These are phyloP conservation scores for Malacoraja senta DNA, from an alignment of 2,797 vertebrate genomes.

Conservation along the genomic window DNA sequence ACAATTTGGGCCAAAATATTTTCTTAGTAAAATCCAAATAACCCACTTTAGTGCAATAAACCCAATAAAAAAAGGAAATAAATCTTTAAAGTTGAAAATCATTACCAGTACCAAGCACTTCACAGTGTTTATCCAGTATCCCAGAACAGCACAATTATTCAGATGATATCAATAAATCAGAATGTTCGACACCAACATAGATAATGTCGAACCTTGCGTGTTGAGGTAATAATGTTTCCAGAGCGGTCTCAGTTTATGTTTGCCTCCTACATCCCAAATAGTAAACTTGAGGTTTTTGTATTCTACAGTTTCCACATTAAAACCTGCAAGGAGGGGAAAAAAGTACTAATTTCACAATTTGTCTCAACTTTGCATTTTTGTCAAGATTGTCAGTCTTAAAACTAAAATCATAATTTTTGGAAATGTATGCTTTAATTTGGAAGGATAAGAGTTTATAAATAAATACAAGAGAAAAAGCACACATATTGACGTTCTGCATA, in stretches of 20 bases:
- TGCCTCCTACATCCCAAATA: constrained; percentile 97
- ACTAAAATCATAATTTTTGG: not conserved
- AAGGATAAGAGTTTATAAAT: not conserved
- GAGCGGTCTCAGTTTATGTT: constrained; percentile 92
- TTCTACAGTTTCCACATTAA: constrained; percentile 97
- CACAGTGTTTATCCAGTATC: not conserved
- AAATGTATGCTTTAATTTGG: not conserved
- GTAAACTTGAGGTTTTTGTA: constrained; percentile 99
- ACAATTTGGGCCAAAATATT: not conserved
- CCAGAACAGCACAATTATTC: not conserved
- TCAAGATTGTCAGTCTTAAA: not conserved
- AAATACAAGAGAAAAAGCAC: not conserved
- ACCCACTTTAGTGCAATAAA: not conserved
- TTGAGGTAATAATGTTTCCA: constrained; percentile 99
- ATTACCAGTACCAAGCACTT: not conserved
- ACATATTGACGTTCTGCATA: no score
- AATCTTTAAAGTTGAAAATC: no score
- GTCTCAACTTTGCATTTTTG: constrained; percentile 39
- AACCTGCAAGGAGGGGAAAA: constrained; percentile 63
- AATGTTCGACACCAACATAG: not conserved
- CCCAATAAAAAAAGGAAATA: not conserved
- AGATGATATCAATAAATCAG: not conserved
- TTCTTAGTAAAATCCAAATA: not conserved
- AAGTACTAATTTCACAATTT: constrained; percentile 35
- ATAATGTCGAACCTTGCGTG: constrained; percentile 78